Base-by-base conservation (phyloP, 2,113 vertebrate species). In the Nerophis ophidion region DNA sequence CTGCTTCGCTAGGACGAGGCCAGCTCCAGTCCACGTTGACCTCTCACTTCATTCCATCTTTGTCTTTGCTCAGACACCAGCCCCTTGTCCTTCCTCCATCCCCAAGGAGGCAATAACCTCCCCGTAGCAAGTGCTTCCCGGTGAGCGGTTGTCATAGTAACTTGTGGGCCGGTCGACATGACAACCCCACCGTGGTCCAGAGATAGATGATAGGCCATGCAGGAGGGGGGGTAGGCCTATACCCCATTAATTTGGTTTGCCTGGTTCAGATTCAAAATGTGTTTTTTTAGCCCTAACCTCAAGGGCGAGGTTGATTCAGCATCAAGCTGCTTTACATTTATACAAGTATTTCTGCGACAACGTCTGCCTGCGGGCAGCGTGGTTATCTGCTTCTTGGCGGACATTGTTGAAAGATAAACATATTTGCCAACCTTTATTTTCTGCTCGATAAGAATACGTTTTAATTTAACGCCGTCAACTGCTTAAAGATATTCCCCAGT, bases 101-200 rank as follows among this genome's bases (percentile, higher is more conserved):
- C 84, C 84, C 71, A 78, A 86, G 84, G 83, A 88, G 83, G 83
- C 81, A 87, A 85, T 86, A 86, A 84, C 84, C 84, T 88, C 84
- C 78, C 80, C 26, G 26, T 49, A 68, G 75, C 81, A 81, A 82
- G 82, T 79, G 82, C 84, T 82, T 82, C 87, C 84, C 82, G 80
- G 84, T 81, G 84, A 87, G 87, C 85, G 70, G 85, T 88, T 86
- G 87, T 86, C 85, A 88, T 88, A 86, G 87, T 87, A 88, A 88
- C 85, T 81, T 81, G 81, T 74, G 70, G 80, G 77, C 72, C 68
- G 80, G 87, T 88, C 84, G 84, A 88, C 85, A 86, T 88, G 87
- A 87, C 85, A 88, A 88, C 87, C 81, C 82, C 81, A 76, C 81
- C 79, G 77, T 80, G 74, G 85, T 87, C 85, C 87, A 88, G 82